phyloP scores from a whole-genome alignment of 2,888 invertebrate species.

The Nematopogon swammerdamellus region DNA sequence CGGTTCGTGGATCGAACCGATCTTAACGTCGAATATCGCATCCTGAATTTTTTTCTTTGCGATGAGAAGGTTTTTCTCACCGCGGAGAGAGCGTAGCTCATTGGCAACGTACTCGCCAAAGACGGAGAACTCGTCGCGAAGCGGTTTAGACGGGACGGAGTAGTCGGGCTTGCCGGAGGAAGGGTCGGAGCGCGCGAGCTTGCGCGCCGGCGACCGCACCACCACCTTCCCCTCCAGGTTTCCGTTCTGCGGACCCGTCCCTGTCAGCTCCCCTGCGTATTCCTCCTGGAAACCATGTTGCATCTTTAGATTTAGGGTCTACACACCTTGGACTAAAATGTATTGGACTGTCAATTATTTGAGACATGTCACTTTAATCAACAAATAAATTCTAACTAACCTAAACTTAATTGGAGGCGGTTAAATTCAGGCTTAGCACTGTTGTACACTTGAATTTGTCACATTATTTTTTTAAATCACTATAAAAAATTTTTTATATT shows the following conservation, averaged over 20 bases:
- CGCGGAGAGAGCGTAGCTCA: conserved; percentile 53
- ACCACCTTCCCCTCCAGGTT: conserved; percentile 26
- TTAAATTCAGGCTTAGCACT: too few species aligned
- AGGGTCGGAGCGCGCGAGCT: conserved; percentile 29
- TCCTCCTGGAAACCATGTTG: conserved; percentile 33
- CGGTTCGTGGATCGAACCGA: conserved; percentile 48
- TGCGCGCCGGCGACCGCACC: conserved; percentile 26
- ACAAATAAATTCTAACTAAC: too few species aligned
- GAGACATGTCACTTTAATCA: too few species aligned
- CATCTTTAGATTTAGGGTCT: too few species aligned
- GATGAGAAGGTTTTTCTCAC: conserved; percentile 51
- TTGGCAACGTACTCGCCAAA: conserved; percentile 61
- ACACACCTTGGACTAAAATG: too few species aligned
- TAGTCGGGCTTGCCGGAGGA: conserved; percentile 20
- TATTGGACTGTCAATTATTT: too few species aligned
- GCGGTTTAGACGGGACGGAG: conserved; percentile 17
- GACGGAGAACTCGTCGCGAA: conserved; percentile 52
- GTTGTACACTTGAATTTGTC: too few species aligned
- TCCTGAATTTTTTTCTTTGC: conserved; percentile 61
- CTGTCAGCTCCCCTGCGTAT: conserved; percentile 19
- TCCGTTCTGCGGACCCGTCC: conserved; percentile 12
- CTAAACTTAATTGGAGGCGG: too few species aligned
- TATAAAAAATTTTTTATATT: too few species aligned
- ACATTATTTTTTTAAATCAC: too few species aligned
- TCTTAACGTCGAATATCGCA: conserved; percentile 58